Evolutionary conservation across 2,797 vertebrate genomes (phyloP).

Genomic region (Prionace glauca): DNA sequence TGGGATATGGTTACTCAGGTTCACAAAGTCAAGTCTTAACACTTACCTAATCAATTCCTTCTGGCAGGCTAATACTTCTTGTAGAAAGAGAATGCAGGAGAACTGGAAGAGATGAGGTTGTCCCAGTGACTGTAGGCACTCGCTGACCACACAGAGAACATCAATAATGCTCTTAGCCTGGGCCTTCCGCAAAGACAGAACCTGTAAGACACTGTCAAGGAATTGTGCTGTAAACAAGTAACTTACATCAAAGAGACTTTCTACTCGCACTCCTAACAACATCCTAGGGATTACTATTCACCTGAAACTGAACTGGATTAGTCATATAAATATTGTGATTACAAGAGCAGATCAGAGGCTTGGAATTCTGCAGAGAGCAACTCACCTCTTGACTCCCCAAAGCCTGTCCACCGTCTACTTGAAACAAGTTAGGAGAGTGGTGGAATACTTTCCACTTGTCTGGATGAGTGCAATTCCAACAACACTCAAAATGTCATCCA

Average conservation of each 20-base stretch:
- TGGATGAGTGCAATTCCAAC: too few relatives aligned
- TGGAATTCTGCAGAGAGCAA: too few relatives aligned
- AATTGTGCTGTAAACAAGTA: conserved; percentile 32
- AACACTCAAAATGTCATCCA: too few relatives aligned
- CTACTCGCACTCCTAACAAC: not conserved
- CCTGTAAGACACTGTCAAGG: conserved; percentile 72
- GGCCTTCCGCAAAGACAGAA: conserved; percentile 78
- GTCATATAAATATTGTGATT: too few relatives aligned
- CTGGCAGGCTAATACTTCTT: conserved; percentile 89
- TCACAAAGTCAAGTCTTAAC: not conserved
- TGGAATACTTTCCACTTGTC: too few relatives aligned
- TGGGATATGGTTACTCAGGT: not conserved
- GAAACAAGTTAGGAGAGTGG: too few relatives aligned
- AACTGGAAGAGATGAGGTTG: conserved; percentile 89
- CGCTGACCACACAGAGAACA: conserved; percentile 74
- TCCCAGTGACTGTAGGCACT: conserved; percentile 74
- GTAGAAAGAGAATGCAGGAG: conserved; percentile 80
- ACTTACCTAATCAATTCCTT: conserved; percentile 90
- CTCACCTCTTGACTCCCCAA: too few relatives aligned
- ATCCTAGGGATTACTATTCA: too few relatives aligned
- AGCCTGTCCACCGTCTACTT: too few relatives aligned
- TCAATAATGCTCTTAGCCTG: conserved; percentile 79
- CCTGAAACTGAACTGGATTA: too few relatives aligned
- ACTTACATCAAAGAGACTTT: not conserved
- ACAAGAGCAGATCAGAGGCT: too few relatives aligned